Base-by-base conservation (phyloP, 2,888 invertebrate species). In the Epiblema foenella region DNA sequence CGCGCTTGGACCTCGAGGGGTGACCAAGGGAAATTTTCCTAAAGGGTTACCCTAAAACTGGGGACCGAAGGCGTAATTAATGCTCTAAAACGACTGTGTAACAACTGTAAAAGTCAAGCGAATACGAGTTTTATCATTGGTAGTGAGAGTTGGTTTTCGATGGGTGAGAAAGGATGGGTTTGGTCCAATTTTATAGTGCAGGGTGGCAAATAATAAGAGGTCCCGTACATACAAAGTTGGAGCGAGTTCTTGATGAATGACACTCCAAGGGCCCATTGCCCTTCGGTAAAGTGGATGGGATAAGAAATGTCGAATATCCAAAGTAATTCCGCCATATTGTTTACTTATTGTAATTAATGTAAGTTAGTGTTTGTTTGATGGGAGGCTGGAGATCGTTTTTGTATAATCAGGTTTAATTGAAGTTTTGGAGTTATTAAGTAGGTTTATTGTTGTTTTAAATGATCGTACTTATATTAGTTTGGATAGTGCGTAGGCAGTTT, bases 221-320 rank as follows among this genome's bases (percentile, higher is more conserved):
- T 88, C 83, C 83, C 87, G 90, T 88, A 90, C 89, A 90, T 90
- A 88, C 86, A 88, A 91, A 93, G 90, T 92, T 91, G 82, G 81
- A 82, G 85, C 83, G 83, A 89, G 87, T 89, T 88, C 86, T 91
- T 93, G 93, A 93, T 93, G 93, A 91, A 93, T 93, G 93, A 93
- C 91, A 93, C 93, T 93, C 93, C 33, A 83, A 85, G 93, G 93
- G 86, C 90, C 93, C 91, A 93, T 93, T 91, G 93, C 93, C 93
- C 93, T 93, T 93, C 91, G 91, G 87, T 89, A 88, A 93, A 92
- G 89, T 89, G 90, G 91, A 90, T 83, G 83, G 89, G 91, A 93
- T 91, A 93, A 93, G 93, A 91, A 92, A 91, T 86, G 91, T 89
- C 87, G 93, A 89, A 89, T 91, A 88, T 85, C 85, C 83, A 80